These are phyloP conservation scores for Tuta absoluta DNA, from an alignment of 2,888 invertebrate species.

Conservation along the genomic window DNA sequence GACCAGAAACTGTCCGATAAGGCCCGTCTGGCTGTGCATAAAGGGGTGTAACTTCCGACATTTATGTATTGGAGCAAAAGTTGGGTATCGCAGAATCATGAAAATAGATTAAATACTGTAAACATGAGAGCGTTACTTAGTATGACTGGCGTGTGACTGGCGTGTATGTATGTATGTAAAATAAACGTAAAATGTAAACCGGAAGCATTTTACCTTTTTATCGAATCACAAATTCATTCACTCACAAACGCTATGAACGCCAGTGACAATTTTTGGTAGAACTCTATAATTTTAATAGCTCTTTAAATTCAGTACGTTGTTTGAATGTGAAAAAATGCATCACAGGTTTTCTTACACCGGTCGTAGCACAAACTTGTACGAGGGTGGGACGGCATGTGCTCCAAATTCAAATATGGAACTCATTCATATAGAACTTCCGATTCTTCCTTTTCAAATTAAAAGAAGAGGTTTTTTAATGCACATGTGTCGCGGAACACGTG, in stretches of 20 bases:
- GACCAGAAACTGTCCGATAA: no score
- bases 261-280: slow-evolving; percentile 31
- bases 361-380: slow-evolving; percentile 38
- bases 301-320: slow-evolving; percentile 11
- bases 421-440: slow-evolving; percentile 59
- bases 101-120: no score
- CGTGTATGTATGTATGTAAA: no score
- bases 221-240: slow-evolving; percentile 38
- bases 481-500: slow-evolving; percentile 61
- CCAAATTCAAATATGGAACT: slow-evolving; percentile 50
- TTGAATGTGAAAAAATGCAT: slow-evolving; percentile 12
- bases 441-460: slow-evolving; percentile 56
- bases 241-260: slow-evolving; percentile 34
- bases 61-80: no score
- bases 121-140: no score
- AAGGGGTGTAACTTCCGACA: no score
- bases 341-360: slow-evolving; percentile 37
- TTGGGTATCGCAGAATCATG: no score
- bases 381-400: slow-evolving; percentile 51
- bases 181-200: neutral
- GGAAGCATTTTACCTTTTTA: slow-evolving; percentile 32
- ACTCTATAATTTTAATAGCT: slow-evolving; percentile 29
- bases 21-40: no score
- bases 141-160: no score
- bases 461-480: slow-evolving; percentile 51